These are phyloP conservation scores for Andricus grossulariae DNA, from an alignment of 1,140 invertebrate species.

Conservation along the genomic window DNA sequence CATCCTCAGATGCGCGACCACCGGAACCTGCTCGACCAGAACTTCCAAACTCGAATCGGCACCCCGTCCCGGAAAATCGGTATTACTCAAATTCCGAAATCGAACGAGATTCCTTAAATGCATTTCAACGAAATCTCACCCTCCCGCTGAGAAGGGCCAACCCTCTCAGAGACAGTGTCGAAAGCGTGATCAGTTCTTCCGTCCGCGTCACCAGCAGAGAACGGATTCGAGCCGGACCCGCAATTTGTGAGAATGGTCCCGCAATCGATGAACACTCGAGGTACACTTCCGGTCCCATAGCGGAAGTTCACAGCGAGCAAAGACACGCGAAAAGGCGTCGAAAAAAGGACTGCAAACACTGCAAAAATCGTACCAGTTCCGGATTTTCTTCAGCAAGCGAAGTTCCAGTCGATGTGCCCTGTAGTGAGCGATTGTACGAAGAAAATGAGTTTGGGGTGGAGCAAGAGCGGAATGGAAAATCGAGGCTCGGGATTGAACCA, in stretches of 20 bases:
- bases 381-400: neutral
- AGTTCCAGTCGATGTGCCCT: constrained; percentile 16
- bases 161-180: constrained; percentile 49
- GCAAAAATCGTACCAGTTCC: constrained; percentile 56
- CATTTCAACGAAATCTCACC: constrained; percentile 62
- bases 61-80: constrained; percentile 33
- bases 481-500: constrained; percentile 42
- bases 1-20: constrained; percentile 1
- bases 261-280: constrained; percentile 28
- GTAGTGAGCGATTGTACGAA: neutral
- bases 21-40: constrained; percentile 10
- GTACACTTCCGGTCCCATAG: constrained; percentile 5
- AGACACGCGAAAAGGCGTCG: constrained; percentile 57
- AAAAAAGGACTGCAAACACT: constrained; percentile 72
- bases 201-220: constrained; percentile 63
- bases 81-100: constrained; percentile 31
- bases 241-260: constrained; percentile 7
- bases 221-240: constrained; percentile 39
- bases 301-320: constrained; percentile 28
- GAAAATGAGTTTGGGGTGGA: constrained; percentile 6
- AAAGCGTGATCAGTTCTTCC: constrained; percentile 54
- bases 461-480: constrained; percentile 31
- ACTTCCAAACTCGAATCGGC: constrained; percentile 26
- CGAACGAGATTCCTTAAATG: constrained; percentile 36
- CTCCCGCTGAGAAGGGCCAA: constrained; percentile 56